Evolutionary conservation across 2,113 vertebrate genomes (phyloP), one percentile per base, ranked within the genome.

Genomic region (Gnathonemus echidnorhynchus): DNA sequence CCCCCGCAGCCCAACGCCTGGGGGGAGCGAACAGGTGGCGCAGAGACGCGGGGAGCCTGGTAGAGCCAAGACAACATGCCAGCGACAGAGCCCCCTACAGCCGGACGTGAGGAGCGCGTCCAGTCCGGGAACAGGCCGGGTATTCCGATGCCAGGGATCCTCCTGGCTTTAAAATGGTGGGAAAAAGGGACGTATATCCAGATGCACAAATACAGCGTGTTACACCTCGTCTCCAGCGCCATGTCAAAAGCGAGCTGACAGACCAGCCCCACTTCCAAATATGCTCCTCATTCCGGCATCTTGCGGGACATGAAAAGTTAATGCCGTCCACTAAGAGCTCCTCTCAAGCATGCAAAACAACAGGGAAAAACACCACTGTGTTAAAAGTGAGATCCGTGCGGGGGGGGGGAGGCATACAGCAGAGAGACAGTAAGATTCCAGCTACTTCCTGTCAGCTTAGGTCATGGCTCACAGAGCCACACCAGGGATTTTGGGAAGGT

Each of bases 11-110:
- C 19, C 6, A 11, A 88, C 10, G 24, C 42, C 84, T 5, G 1
- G 94, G 94, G 93, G 91, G 93, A 93, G 92, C 92, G 94, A 95
- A 95, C 95, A 96, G 96, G 96, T 96, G 95, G 95, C 91, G 93
- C 87, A 91, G 94, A 94, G 94, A 92, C 90, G 89, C 91, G 89
- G 94, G 93, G 17, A 90, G 90, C 92, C 92, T 83, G 91, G 89
- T 87, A 52, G 87, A 94, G 95, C 95, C 95, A 95, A 94, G 90
- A 88, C 93, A 91, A 77, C 0, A 48, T 91, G 95, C 95, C 96
- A 96, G 93, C 90, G 90, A 92, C 92, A 92, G 92, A 92, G 93
- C 90, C 91, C 92, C 93, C 90, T 88, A 13, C 85, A 87, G 89
- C 48, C 24, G 66, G 86, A 56, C 13, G 7, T 35, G 91, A 91